Evolutionary conservation across 2,113 vertebrate species (phyloP).

Genomic region (Monarcha castaneiventris): DNA sequence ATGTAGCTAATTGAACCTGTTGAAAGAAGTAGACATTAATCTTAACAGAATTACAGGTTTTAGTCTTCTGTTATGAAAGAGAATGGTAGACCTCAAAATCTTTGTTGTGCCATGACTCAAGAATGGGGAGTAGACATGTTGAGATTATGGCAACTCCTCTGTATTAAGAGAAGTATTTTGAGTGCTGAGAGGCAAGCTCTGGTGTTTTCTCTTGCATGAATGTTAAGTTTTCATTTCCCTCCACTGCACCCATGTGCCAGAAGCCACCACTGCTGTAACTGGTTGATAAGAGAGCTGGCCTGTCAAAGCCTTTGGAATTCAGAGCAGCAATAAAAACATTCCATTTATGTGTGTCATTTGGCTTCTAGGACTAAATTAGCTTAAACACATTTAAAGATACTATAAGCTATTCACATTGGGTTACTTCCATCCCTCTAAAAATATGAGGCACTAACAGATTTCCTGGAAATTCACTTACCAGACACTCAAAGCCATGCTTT

Average conservation of each 20-base stretch:
- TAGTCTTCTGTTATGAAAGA: background rate
- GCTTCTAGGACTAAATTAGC: background rate
- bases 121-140: background rate
- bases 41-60: background rate
- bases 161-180: background rate
- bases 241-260: background rate
- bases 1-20: background rate
- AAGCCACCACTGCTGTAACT: background rate
- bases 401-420: background rate
- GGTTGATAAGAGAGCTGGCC: background rate
- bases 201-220: background rate
- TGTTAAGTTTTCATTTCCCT: background rate
- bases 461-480: background rate
- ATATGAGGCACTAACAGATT: background rate
- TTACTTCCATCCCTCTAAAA: background rate
- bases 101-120: background rate
- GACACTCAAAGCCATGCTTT: background rate
- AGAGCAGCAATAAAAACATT: background rate
- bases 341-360: background rate
- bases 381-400: background rate
- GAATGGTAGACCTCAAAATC: background rate
- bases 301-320: background rate
- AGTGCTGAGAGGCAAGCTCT: background rate
- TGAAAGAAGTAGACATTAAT: background rate
- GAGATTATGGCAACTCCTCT: background rate